phyloP scores from a whole-genome alignment of 1,140 invertebrate species.

The Augochlora pura region DNA sequence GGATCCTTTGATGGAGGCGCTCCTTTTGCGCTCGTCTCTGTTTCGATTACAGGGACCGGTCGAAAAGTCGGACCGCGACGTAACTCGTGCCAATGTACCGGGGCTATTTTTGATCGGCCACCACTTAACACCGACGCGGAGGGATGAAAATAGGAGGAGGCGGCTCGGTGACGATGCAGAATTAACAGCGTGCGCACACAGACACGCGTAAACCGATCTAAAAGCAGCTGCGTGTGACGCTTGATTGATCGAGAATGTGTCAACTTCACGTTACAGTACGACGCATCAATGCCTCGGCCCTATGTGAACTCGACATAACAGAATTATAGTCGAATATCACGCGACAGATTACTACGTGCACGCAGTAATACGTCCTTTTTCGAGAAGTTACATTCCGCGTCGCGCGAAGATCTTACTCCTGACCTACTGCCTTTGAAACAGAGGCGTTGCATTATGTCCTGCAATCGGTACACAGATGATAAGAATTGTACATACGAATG shows the following conservation, averaged over 20 bases:
- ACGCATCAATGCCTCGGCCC: slow-evolving; percentile 61
- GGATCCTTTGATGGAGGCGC: background rate
- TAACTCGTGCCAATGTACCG: slow-evolving; percentile 33
- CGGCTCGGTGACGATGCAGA: slow-evolving; percentile 30
- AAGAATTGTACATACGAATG: too few species aligned
- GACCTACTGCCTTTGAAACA: too few species aligned
- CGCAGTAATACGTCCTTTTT: background rate
- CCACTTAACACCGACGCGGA: slow-evolving; percentile 42
- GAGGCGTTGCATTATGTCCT: too few species aligned
- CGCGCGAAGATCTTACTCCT: too few species aligned
- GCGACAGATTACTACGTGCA: slow-evolving; percentile 5
- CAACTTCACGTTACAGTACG: slow-evolving; percentile 72
- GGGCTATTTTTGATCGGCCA: slow-evolving; percentile 46
- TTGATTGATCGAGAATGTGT: slow-evolving; percentile 74
- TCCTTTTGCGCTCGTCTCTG: background rate
- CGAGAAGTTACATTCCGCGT: background rate
- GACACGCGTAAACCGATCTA: slow-evolving; percentile 27
- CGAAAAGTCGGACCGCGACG: slow-evolving; percentile 27
- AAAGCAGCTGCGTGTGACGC: slow-evolving; percentile 66
- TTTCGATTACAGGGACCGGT: slow-evolving; percentile 37
- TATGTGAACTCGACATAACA: slow-evolving; percentile 56
- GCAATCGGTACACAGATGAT: too few species aligned
- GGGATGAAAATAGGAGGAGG: slow-evolving; percentile 34
- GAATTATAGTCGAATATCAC: slow-evolving; percentile 58
- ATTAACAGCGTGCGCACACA: slow-evolving; percentile 57